These are phyloP conservation scores for Morpho deidamia DNA, from an alignment of 2,888 invertebrate species.

Conservation along the genomic window DNA sequence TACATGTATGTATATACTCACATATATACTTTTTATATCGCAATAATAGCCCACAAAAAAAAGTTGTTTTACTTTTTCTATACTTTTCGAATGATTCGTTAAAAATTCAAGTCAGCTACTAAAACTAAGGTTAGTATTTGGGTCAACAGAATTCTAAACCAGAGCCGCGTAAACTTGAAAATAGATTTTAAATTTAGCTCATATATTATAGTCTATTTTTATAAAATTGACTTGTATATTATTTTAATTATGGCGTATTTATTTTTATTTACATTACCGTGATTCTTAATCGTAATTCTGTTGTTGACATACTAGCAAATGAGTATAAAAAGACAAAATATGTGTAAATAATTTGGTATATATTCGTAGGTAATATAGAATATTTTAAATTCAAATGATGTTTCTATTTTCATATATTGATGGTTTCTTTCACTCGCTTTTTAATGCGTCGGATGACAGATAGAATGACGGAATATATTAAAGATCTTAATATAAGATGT, in stretches of 20 bases:
- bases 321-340: too few relatives aligned
- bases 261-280: too few relatives aligned
- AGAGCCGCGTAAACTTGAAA: constrained; percentile 66
- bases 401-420: background rate
- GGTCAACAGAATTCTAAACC: constrained; percentile 57
- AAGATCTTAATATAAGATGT: constrained; percentile 33
- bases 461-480: constrained; percentile 33
- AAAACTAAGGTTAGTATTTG: constrained; percentile 51
- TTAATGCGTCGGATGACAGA: constrained; percentile 7
- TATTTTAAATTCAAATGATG: background rate
- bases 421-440: background rate
- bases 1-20: too few relatives aligned
- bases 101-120: constrained; percentile 44
- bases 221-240: too few relatives aligned
- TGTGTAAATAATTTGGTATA: too few relatives aligned
- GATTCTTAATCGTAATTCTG: too few relatives aligned
- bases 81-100: constrained; percentile 30
- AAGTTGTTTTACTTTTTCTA: constrained; percentile 27
- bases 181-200: constrained; percentile 60
- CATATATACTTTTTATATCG: too few relatives aligned
- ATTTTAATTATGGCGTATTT: too few relatives aligned
- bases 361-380: too few relatives aligned
- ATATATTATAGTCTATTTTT: background rate
- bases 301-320: too few relatives aligned
- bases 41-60: too few relatives aligned